Conservation (phyloP, 53 echinoderm and acorn worm species). For the Luidia sarsii region DNA sequence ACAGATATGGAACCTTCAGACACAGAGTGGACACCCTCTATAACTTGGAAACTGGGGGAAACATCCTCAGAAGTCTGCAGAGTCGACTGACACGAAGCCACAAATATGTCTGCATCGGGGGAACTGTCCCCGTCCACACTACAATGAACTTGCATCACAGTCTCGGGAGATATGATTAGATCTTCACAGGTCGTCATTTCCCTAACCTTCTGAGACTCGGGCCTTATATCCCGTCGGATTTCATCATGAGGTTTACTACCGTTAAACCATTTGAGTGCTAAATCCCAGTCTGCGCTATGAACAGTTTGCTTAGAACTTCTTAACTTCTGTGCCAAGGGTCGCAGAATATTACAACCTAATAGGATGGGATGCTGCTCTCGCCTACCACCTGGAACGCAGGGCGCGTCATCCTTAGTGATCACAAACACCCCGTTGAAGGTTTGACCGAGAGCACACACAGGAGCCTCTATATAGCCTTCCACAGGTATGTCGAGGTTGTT, state of each 20-base stretch:
- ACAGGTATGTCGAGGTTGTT: too few species aligned
- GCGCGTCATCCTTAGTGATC: background rate
- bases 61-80: background rate
- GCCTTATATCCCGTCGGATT: background rate
- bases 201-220: background rate
- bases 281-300: conserved; percentile 3
- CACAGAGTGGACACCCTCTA: conserved; percentile 3
- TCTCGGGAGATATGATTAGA: background rate
- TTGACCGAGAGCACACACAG: background rate
- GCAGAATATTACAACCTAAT: conserved; percentile 1
- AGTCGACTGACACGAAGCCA: background rate
- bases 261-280: background rate
- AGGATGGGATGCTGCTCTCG: conserved; percentile 2
- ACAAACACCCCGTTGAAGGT: background rate
- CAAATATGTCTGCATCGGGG: background rate
- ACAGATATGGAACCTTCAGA: background rate
- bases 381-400: background rate
- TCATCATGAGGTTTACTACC: background rate
- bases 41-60: background rate
- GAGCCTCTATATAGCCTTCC: conserved; percentile 24
- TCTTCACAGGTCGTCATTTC: background rate
- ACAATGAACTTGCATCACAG: conserved; percentile 4
- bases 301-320: too few species aligned
- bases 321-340: background rate
- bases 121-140: background rate